Percentiles rank a stretch among this genome's conserved stretches.
These are phyloP conservation scores for Anguilla obscura DNA, from an alignment of 2,797 vertebrate genomes.

Conservation along the genomic window DNA sequence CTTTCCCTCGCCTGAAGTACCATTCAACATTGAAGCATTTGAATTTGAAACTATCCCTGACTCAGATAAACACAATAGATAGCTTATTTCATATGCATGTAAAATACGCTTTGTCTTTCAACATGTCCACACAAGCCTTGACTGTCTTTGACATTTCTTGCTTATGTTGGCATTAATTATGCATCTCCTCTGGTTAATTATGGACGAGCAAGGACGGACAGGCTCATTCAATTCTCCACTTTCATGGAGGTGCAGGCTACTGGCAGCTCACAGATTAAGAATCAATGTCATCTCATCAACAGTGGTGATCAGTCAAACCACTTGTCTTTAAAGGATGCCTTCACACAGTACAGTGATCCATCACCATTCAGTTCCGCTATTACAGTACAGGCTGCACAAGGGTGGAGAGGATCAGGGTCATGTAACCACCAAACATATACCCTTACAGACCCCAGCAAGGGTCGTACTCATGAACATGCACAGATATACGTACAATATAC, in stretches of 20 bases:
- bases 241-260: background rate
- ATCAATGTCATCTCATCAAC: conserved; percentile 9
- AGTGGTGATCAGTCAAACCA: conserved; percentile 17
- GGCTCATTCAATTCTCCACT: conserved; percentile 6
- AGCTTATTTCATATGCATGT: background rate
- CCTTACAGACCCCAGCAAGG: background rate
- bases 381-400: background rate
- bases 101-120: background rate
- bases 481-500: background rate
- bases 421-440: background rate
- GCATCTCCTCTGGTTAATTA: background rate
- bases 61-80: background rate
- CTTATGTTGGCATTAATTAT: background rate
- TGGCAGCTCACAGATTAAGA: conserved; percentile 25
- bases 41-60: background rate
- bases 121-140: background rate
- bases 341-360: background rate
- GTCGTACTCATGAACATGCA: background rate
- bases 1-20: background rate
- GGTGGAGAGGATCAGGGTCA: background rate
- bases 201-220: background rate
- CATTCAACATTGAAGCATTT: background rate
- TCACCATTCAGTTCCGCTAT: background rate
- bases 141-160: conserved; percentile 2
- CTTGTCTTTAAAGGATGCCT: conserved; percentile 21